Evolutionary conservation across 2,113 vertebrate genomes (phyloP).

Genomic region (Dipodomys ordii): DNA sequence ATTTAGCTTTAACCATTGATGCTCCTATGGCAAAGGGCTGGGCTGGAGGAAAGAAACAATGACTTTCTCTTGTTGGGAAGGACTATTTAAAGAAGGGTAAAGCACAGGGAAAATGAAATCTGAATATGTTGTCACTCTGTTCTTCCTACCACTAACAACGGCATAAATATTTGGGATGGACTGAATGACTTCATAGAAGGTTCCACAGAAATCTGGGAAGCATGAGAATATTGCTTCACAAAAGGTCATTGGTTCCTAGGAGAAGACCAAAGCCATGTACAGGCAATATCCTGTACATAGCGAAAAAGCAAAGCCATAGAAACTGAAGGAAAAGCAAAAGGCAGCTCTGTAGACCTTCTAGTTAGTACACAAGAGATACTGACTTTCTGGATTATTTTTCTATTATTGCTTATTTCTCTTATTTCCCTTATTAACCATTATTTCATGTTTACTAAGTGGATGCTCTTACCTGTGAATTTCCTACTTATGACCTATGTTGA

Average conservation of each 20-base stretch:
- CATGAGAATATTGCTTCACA: not conserved
- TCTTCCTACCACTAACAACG: not conserved
- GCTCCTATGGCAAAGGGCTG: too few species aligned
- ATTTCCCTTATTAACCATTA: not conserved
- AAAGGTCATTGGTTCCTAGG: not conserved
- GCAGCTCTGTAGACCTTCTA: not conserved
- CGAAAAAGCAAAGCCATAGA: not conserved
- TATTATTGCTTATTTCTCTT: not conserved
- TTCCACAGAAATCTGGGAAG: not conserved
- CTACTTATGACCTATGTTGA: not conserved
- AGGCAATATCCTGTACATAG: rapidly evolving
- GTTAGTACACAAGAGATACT: not conserved
- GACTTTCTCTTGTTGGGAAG: not conserved
- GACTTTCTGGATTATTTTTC: not conserved
- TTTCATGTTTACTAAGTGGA: not conserved
- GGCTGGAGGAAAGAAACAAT: not conserved
- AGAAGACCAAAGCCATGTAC: not conserved
- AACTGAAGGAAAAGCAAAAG: not conserved
- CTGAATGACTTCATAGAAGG: not conserved
- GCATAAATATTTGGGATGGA: not conserved
- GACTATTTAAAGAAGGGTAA: not conserved
- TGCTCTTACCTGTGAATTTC: not conserved
- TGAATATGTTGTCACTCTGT: not conserved
- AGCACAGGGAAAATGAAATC: not conserved
- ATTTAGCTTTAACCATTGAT: too few species aligned